Evolutionary conservation across 2,888 invertebrate genomes (phyloP).

Genomic region (Netelia virgata): DNA sequence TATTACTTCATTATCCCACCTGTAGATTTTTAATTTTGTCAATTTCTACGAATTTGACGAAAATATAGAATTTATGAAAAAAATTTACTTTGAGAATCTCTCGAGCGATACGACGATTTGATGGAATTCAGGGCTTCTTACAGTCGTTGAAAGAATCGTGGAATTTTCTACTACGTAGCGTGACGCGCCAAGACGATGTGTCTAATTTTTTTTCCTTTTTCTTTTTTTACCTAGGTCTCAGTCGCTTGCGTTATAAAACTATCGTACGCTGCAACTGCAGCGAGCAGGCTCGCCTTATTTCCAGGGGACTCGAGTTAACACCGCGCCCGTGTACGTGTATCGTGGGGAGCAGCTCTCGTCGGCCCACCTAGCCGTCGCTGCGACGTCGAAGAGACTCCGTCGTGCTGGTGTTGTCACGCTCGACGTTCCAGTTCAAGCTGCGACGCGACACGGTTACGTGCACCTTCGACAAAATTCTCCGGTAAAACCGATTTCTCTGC

Average conservation of each 20-base stretch:
- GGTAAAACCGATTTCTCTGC: conserved; percentile 37
- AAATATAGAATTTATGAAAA: too few relatives aligned
- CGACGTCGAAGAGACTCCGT: conserved; percentile 29
- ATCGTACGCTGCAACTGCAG: conserved; percentile 4
- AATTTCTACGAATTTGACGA: too few relatives aligned
- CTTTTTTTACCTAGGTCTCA: background rate
- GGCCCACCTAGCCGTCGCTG: background rate
- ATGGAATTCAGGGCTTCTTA: too few relatives aligned
- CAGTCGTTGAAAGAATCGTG: too few relatives aligned
- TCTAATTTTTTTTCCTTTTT: too few relatives aligned
- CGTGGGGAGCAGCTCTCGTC: background rate
- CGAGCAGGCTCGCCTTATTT: conserved; percentile 38
- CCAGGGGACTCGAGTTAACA: conserved; percentile 36
- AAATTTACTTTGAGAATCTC: background rate
- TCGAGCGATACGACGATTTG: too few relatives aligned
- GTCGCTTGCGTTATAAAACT: conserved; percentile 7
- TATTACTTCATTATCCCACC: too few relatives aligned
- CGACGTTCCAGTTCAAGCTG: conserved; percentile 81
- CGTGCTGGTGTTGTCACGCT: conserved; percentile 75
- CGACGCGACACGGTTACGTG: conserved; percentile 75
- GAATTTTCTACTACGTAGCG: too few relatives aligned
- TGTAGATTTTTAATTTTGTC: too few relatives aligned
- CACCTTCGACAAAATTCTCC: conserved; percentile 47
- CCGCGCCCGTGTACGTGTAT: background rate
- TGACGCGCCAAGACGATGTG: too few relatives aligned